A percentile compares a stretch with the other conserved stretches of the same genome.
phyloP scores from a whole-genome alignment of 2,113 vertebrate genomes.

The Probosciger aterrimus region DNA sequence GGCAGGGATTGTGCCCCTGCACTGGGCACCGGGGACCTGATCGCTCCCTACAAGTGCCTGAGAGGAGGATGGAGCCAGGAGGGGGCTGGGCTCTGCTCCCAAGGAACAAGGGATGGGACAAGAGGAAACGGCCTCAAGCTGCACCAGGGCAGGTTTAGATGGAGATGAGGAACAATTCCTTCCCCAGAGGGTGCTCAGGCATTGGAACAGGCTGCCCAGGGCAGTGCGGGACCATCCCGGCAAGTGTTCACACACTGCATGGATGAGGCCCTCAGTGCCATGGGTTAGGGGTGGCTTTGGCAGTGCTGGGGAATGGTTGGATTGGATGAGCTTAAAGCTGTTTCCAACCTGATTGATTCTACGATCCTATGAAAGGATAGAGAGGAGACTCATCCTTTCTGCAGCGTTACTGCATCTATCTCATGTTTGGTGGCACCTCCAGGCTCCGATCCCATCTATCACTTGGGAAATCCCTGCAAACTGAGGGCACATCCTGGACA shows the following conservation, averaged over 20 bases:
- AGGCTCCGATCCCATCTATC: neutral
- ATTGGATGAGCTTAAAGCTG: neutral
- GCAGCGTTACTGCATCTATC: neutral
- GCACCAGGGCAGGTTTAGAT: too few relatives aligned
- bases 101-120: too few relatives aligned
- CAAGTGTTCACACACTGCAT: too few relatives aligned
- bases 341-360: neutral
- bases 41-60: too few relatives aligned
- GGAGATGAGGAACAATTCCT: too few relatives aligned
- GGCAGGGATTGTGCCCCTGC: neutral
- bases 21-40: too few relatives aligned
- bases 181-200: too few relatives aligned
- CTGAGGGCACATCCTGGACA: neutral
- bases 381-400: rapidly evolving
- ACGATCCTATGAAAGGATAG: neutral
- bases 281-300: neutral
- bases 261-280: neutral
- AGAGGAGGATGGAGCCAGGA: too few relatives aligned
- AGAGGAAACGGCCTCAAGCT: too few relatives aligned
- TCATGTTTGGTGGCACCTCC: neutral
- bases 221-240: too few relatives aligned
- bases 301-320: neutral
- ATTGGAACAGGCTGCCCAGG: too few relatives aligned
- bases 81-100: too few relatives aligned
- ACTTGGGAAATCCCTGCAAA: neutral